Conservation (phyloP, 2,797 vertebrate species). For the Girardinus metallicus region DNA sequence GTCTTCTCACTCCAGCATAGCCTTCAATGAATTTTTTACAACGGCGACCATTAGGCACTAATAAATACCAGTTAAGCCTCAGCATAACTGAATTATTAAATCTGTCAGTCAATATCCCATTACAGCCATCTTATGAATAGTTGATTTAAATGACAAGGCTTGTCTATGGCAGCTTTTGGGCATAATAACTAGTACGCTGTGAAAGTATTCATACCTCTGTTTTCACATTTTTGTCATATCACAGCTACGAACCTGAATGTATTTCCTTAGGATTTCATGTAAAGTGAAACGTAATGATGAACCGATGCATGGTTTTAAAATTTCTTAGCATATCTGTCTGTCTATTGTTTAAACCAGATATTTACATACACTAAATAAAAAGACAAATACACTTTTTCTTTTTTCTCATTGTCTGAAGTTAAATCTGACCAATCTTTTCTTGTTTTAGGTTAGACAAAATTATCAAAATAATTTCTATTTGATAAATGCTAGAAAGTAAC, state of each 20-base stretch:
- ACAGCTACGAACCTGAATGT: background rate
- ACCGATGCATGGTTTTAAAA: background rate
- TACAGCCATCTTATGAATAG: slow-evolving; percentile 94
- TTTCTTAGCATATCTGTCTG: too few species aligned
- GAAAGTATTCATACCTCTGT: background rate
- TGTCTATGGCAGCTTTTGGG: slow-evolving; percentile 78
- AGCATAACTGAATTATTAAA: slow-evolving; percentile 97
- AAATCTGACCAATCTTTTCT: too few species aligned
- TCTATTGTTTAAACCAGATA: too few species aligned
- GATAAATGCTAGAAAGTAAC: too few species aligned
- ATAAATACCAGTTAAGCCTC: slow-evolving; percentile 85
- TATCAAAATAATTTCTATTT: too few species aligned
- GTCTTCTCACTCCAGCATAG: slow-evolving; percentile 82
- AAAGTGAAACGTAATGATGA: background rate
- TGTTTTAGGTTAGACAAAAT: too few species aligned
- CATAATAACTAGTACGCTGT: background rate
- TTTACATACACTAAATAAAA: too few species aligned
- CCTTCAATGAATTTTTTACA: slow-evolving; percentile 89
- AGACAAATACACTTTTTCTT: too few species aligned
- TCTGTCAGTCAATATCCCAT: slow-evolving; percentile 89
- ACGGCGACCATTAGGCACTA: slow-evolving; percentile 87
- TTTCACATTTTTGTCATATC: background rate
- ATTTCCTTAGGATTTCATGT: background rate
- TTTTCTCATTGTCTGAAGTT: too few species aligned
- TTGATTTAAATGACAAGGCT: slow-evolving; percentile 95